Base-by-base conservation (phyloP, 1,140 invertebrate species). In the Lepidurus arcticus region DNA sequence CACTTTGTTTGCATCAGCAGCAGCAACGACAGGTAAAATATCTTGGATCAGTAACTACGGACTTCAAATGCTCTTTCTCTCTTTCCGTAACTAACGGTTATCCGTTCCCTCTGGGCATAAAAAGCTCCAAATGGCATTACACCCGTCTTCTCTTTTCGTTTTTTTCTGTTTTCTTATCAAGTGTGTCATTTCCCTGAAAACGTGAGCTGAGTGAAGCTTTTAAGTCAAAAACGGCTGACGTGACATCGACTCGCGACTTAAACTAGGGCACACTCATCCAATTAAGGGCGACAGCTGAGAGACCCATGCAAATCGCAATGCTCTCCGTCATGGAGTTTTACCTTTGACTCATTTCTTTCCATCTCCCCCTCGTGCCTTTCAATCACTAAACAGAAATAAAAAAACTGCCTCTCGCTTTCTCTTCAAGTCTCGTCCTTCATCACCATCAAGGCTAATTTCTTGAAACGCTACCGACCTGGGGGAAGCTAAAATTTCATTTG, bases 401-500 rank as follows among this genome's bases (percentile, higher is more conserved):
- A 65, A 9, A 65, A 7, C 53, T 16, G 16, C 21, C n/a, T 16
- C 53, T 21, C 9, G n/a, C 21, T 16, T 65, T 13, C 53, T 13
- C 53, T 9, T 65, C 34, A 34, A 34, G 34, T 34, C 34, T 34
- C 4, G 34, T 34, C 34, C 0, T 34, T 34, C 34, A 65, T 65
- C 13, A 10, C 53, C 13, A 65, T 9, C 53, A 65, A 21, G 21
- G 21, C 53, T 21, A 65, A 65, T 65, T 65, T 4, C 13, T 7
- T 65, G 53, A 16, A 65, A 65, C 8, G n/a, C 21, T 65, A 9
- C 13, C 53, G 6, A 65, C 53, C 53, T 65, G 13, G 8, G 53
- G 53, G 13, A 65, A 65, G 53, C 53, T 65, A 65, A 65, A 13
- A 65, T 65, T 65, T 65, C 53, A 65, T 65, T 65, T n/a, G 13